These are phyloP conservation scores for Drosophila dunni DNA, from an alignment of 1,140 invertebrate genomes.

Conservation along the genomic window DNA sequence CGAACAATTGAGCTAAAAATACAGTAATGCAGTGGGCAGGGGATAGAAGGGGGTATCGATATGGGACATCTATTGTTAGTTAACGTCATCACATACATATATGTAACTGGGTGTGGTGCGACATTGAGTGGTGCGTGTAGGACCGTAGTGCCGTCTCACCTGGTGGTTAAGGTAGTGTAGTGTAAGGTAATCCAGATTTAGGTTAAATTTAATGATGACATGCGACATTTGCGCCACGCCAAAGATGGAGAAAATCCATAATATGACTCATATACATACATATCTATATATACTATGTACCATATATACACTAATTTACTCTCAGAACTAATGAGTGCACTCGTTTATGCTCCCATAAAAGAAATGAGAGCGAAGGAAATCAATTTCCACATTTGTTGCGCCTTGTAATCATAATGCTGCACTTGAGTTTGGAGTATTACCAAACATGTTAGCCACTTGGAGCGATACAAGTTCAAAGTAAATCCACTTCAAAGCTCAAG, in stretches of 20 bases:
- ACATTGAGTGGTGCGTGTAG: constrained; percentile 53
- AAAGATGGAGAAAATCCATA: constrained; percentile 73
- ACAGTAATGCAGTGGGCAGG: neutral
- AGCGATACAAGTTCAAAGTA: constrained; percentile 68
- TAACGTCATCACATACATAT: constrained; percentile 18
- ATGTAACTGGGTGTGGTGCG: constrained; percentile 71
- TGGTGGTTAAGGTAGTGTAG: constrained; percentile 9
- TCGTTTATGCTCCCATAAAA: neutral
- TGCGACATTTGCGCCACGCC: constrained; percentile 64
- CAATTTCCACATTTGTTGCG: constrained; percentile 46
- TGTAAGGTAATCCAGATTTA: constrained; percentile 76
- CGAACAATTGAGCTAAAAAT: constrained; percentile 42
- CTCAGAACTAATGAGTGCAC: neutral
- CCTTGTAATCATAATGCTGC: constrained; percentile 22
- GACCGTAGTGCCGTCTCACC: constrained; percentile 4
- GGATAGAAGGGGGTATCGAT: no score
- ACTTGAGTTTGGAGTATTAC: constrained; percentile 47
- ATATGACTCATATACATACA: constrained; percentile 68
- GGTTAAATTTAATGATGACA: constrained; percentile 81
- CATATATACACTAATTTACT: neutral
- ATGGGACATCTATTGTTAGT: constrained; percentile 2
- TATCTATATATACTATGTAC: no score
- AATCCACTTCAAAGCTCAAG: constrained; percentile 63
- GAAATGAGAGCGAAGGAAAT: constrained; percentile 2
- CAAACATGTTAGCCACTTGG: constrained; percentile 52